Base-by-base conservation (phyloP, 2,113 vertebrate species). In the Platichthys stellatus region DNA sequence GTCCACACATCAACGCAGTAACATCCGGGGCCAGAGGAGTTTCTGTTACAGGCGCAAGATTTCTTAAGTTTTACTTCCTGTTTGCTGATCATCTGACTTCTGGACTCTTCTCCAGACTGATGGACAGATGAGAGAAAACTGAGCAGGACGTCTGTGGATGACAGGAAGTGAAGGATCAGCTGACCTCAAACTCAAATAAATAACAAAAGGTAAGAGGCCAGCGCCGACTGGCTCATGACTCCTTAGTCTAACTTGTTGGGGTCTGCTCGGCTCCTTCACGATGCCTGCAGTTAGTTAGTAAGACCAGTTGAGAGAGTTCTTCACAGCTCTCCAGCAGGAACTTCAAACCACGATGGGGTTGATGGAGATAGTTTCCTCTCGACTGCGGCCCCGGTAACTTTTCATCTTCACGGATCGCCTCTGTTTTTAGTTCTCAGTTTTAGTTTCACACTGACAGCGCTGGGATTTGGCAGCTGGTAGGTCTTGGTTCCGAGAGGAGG, bases 401-500 rank as follows among this genome's bases (percentile, higher is more conserved):
- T 8, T 53, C 51, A n/a, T 47, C 45, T 13, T 47, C 14, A 13
- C 20, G 18, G 15, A 10, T 40, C 24, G 24, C 24, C 2, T 24
- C 38, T 9, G 38, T 11, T 9, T 14, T 17, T 59, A 21, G 63
- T 0, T n/a, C 11, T 26, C 0, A 3, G 43, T 54, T 93, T 93
- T 94, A 91, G 90, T 92, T 91, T 93, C 45, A 62, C 28, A 21
- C 13, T 1, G 35, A 28, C 88, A 82, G 89, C 88, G 89, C 91
- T 21, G 21, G 43, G 2, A 28, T 68, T 72, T 77, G 80, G 82
- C 86, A 83, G 76, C 68, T 71, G 74, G 43, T 14, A 12, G 45
- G 14, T 11, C 74, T 69, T 68, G 93, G 94, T 84, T 85, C 60
- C 51, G 58, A 69, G 60, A 47, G 74, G 40, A 57, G 1, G 2